These are phyloP conservation scores for Folsomia manolachei DNA, from an alignment of 2,888 invertebrate species.

Conservation along the genomic window DNA sequence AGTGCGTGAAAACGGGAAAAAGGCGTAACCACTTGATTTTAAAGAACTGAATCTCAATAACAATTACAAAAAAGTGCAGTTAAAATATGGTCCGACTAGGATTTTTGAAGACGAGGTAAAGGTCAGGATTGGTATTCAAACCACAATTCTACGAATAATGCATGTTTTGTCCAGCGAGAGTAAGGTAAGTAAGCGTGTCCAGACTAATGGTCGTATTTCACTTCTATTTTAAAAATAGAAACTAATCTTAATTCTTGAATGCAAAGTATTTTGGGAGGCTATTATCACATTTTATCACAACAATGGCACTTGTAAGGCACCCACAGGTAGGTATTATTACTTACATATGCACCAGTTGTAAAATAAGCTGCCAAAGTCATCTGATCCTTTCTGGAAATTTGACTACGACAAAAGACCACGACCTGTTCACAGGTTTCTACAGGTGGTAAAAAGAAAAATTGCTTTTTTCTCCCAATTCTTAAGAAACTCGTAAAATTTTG, in stretches of 20 bases:
- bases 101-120: too few species aligned
- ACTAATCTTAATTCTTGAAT: background rate
- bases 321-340: too few species aligned
- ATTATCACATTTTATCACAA: background rate
- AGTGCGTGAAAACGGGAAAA: conserved; percentile 9
- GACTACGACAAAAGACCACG: background rate
- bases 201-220: background rate
- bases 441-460: background rate
- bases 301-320: background rate
- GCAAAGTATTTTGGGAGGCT: background rate
- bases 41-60: background rate
- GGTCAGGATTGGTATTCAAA: background rate
- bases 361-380: too few species aligned
- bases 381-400: too few species aligned
- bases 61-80: background rate
- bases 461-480: background rate
- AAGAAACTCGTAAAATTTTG: background rate
- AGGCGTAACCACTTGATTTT: conserved; percentile 18
- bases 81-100: background rate
- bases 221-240: background rate
- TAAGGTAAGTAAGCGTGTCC: background rate
- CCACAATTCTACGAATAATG: background rate
- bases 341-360: too few species aligned
- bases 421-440: background rate
- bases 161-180: background rate